phyloP scores from a whole-genome alignment of 2,797 vertebrate genomes.

The Cuniculus paca region DNA sequence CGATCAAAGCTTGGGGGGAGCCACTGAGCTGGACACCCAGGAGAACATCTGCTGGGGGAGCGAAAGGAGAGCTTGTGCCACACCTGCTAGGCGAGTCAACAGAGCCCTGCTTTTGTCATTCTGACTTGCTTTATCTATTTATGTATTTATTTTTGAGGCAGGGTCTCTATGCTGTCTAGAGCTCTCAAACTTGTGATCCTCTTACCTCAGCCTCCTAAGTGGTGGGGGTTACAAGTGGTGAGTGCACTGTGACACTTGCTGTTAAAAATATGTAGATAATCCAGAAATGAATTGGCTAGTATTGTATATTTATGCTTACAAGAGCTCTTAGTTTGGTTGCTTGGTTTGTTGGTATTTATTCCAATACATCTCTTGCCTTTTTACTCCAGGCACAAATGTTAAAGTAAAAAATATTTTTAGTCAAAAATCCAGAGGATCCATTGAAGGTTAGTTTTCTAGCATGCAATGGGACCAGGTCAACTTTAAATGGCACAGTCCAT shows the following conservation, averaged over 20 bases:
- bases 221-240: neutral
- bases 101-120: neutral
- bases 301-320: neutral
- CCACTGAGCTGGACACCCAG: neutral
- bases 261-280: conserved; percentile 24
- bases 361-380: conserved; percentile 1
- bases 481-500: neutral
- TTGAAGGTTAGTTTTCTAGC: conserved; percentile 17
- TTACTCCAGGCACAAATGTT: neutral
- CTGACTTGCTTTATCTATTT: neutral
- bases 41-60: neutral
- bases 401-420: conserved; percentile 40
- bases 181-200: neutral
- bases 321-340: neutral
- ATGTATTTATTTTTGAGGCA: neutral
- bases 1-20: conserved; percentile 1
- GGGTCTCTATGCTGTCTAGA: neutral
- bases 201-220: neutral
- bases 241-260: neutral
- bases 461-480: neutral
- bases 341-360: neutral
- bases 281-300: neutral
- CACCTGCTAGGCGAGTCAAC: conserved; percentile 45
- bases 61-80: conserved; percentile 34
- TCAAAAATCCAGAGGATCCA: neutral